Evolutionary conservation across 2,113 vertebrate species (phyloP).

Genomic region (Bos indicus): DNA sequence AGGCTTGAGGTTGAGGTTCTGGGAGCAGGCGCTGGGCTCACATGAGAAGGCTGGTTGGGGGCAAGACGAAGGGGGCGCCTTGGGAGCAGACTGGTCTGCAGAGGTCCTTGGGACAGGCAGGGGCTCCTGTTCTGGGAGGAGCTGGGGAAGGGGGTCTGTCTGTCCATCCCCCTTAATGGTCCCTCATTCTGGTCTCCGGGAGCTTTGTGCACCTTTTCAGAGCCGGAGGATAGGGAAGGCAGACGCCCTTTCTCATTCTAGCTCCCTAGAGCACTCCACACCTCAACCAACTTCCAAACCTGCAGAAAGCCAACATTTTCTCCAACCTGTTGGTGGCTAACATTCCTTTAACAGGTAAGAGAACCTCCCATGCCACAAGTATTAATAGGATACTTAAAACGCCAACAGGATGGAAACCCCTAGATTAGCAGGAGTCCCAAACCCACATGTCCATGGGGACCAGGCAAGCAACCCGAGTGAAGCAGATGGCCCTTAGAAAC

Average conservation of each 20-base stretch:
- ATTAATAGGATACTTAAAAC: not conserved
- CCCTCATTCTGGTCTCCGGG: not conserved
- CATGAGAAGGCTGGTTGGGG: not conserved
- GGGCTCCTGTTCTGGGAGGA: not conserved
- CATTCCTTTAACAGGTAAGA: not conserved
- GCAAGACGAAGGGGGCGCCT: not conserved
- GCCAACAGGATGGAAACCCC: not conserved
- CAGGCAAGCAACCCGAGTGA: not conserved
- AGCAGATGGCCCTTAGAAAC: not conserved
- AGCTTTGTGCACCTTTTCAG: not conserved
- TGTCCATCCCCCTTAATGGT: fast-evolving
- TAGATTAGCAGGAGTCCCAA: not conserved
- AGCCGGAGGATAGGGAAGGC: not conserved
- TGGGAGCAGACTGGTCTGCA: not conserved
- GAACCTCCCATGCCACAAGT: not conserved
- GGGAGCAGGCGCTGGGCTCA: not conserved
- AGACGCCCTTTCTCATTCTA: not conserved
- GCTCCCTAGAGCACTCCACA: not conserved
- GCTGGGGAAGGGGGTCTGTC: not conserved
- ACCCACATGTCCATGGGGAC: not conserved
- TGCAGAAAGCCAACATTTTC: not conserved
- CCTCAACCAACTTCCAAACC: not conserved
- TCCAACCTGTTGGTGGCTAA: not conserved
- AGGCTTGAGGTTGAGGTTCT: not conserved
- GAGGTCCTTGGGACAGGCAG: not conserved